Percentiles rank a stretch among this genome's conserved stretches.
These are phyloP conservation scores for Echiichthys vipera DNA, from an alignment of 2,797 vertebrate genomes.

Conservation along the genomic window DNA sequence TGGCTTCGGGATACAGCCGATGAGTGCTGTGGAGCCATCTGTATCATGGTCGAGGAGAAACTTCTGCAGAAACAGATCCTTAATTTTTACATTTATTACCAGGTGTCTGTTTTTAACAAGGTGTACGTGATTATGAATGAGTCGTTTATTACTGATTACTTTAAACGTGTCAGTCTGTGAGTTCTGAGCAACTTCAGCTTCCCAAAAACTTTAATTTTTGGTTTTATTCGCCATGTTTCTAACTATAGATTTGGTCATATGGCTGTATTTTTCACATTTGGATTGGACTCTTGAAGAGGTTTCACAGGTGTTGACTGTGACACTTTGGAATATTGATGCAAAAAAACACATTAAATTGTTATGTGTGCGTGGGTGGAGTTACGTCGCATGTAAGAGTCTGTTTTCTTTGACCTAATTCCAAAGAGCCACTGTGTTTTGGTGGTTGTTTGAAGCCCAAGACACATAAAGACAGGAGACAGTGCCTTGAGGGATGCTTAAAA, in stretches of 20 bases:
- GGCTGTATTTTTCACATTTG: background rate
- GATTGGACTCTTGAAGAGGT: background rate
- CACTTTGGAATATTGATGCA: conserved; percentile 4
- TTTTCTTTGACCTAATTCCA: conserved; percentile 73
- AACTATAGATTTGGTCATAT: background rate
- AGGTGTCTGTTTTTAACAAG: background rate
- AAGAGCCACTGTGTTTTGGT: conserved; percentile 54
- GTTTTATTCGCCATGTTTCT: background rate
- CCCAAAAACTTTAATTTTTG: background rate
- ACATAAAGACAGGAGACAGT: conserved; percentile 56
- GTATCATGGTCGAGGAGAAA: conserved; percentile 34
- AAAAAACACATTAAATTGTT: background rate
- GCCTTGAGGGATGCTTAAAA: conserved; percentile 57
- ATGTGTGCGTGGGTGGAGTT: conserved; percentile 8
- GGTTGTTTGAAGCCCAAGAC: conserved; percentile 43
- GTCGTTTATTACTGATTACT: background rate
- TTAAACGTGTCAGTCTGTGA: background rate
- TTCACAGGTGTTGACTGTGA: background rate
- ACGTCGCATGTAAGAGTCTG: conserved; percentile 37
- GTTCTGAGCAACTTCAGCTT: conserved; percentile 6
- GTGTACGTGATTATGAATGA: background rate
- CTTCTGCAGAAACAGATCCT: conserved; percentile 45
- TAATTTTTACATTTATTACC: background rate
- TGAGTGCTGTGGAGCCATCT: conserved; percentile 49
- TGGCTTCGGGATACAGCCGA: conserved; percentile 54